Base-by-base conservation (phyloP, 2,888 invertebrate genomes). In the Euzophera pinguis region DNA sequence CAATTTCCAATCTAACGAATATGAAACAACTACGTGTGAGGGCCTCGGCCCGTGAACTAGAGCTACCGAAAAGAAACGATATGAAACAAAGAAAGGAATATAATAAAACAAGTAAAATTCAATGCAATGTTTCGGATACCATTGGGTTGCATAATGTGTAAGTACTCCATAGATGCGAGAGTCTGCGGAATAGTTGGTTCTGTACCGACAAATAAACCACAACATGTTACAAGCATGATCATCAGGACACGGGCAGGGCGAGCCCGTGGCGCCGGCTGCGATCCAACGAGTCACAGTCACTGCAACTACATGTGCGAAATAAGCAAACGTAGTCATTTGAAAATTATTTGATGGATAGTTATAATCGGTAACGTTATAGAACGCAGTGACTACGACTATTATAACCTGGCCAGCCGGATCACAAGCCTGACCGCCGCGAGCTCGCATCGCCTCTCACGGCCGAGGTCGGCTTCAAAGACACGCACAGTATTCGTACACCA, bases 121-220 rank as follows among this genome's bases (percentile, higher is more conserved):
- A 71, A 86, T 87, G 87, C 85, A 81, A 79, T 71, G 67, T 78
- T 50, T 79, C 64, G 84, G 79, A 80, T 90, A 90, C 89, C 89
- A 81, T 89, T 87, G 80, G 89, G 87, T 86, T 88, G 89, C 84
- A 84, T 78, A 64, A 88, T 84, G 80, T 88, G 88, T 80, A 87
- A 88, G 88, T 87, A 89, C 81, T 90, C 89, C 89, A 88, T 85
- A 78, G 86, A 82, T 75, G 85, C 86, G 86, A 84, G 77, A 81
- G 85, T 73, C 89, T 86, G 89, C 88, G 88, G 87, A 78, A 87
- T 79, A 81, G 85, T 75, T 74, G 89, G 89, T 81, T 90, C 89
- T 90, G 89, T 84, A 78, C 81, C 81, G 84, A 85, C 84, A 89
- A 89, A 88, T 71, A 85, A 83, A 84, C 79, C 84, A 87, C 81